Conservation (phyloP, 2,888 invertebrate species). For the Periphyllus acericola region DNA sequence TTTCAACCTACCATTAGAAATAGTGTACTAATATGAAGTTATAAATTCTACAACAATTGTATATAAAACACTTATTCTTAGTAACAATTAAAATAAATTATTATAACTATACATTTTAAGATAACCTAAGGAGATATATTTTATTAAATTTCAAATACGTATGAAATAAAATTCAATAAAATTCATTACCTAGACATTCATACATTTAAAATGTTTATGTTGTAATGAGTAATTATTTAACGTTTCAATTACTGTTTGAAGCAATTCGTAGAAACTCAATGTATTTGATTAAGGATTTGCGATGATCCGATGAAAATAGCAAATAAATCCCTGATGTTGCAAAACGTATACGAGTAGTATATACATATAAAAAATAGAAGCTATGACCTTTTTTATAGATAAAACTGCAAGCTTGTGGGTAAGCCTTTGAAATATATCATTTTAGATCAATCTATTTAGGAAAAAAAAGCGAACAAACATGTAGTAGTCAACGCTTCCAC, state of each 20-base stretch:
- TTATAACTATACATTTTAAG: not conserved
- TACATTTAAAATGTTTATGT: not conserved
- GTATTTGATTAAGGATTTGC: constrained; percentile 3
- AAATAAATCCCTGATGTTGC: not conserved
- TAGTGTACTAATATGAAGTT: not conserved
- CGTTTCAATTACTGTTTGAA: not conserved
- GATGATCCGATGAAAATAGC: not conserved
- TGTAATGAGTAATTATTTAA: not conserved
- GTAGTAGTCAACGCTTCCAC: constrained; percentile 4
- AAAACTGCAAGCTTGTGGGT: constrained; percentile 40
- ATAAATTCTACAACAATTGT: too few species aligned
- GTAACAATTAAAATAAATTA: not conserved
- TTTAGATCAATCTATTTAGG: constrained; percentile 8
- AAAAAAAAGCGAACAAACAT: not conserved
- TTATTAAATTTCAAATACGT: not conserved
- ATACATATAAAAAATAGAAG: not conserved
- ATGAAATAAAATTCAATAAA: not conserved
- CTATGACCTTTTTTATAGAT: constrained; percentile 9
- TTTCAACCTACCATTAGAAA: not conserved
- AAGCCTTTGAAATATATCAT: constrained; percentile 10
- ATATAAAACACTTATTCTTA: not conserved
- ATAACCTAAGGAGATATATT: not conserved
- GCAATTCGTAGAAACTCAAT: constrained; percentile 8
- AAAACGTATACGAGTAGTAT: not conserved
- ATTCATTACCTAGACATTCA: not conserved